Evolutionary conservation across 2,888 invertebrate genomes (phyloP).

Genomic region (Cremastinae sp.): DNA sequence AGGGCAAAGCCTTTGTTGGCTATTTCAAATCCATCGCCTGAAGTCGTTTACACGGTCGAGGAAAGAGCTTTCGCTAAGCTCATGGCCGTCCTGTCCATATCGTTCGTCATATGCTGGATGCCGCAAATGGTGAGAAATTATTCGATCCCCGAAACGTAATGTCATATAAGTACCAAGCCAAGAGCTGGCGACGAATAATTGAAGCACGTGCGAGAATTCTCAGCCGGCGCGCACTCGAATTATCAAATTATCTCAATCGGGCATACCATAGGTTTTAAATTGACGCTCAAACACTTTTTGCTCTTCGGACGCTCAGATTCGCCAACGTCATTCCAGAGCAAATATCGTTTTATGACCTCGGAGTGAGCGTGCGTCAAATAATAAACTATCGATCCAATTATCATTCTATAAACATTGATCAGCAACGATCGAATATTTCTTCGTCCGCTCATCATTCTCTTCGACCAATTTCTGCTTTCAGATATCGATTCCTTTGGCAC

Average conservation of each 20-base stretch:
- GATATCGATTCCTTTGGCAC: slow-evolving; percentile 86
- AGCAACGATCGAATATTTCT: background rate
- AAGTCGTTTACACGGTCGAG: slow-evolving; percentile 84
- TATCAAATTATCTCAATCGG: slow-evolving; percentile 44
- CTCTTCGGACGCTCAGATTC: too few relatives aligned
- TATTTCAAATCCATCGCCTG: slow-evolving; percentile 67
- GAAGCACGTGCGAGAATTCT: background rate
- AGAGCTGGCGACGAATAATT: background rate
- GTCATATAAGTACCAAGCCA: slow-evolving; percentile 7
- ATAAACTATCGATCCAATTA: background rate
- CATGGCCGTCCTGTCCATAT: slow-evolving; percentile 91
- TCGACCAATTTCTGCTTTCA: slow-evolving; percentile 74
- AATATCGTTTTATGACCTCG: too few relatives aligned
- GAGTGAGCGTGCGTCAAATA: slow-evolving; percentile 4
- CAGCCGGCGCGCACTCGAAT: slow-evolving; percentile 28
- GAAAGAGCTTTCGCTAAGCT: slow-evolving; percentile 92
- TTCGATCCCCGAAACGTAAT: background rate
- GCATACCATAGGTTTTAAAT: background rate
- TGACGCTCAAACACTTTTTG: background rate
- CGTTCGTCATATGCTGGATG: slow-evolving; percentile 93
- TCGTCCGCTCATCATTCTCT: background rate
- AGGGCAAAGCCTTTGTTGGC: slow-evolving; percentile 72
- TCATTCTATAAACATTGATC: slow-evolving; percentile 10
- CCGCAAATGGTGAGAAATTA: slow-evolving; percentile 89
- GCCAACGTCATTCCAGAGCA: too few relatives aligned